Percentiles rank a stretch among this genome's conserved stretches.
Conservation (phyloP, 1,140 invertebrate species). For the Sesamia nonagrioides region DNA sequence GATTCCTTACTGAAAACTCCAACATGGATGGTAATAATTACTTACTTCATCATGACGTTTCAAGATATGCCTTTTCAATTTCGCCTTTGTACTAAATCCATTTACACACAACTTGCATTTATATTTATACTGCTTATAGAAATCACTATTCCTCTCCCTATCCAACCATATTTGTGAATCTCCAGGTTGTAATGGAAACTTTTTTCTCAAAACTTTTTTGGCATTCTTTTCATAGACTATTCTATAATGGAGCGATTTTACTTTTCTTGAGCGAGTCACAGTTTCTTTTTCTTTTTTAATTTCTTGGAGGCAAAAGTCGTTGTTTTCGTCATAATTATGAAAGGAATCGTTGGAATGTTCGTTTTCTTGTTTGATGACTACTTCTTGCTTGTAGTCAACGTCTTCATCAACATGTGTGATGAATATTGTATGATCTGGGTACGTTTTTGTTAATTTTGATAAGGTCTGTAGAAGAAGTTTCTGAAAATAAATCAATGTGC, state of each 20-base stretch:
- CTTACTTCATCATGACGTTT: conserved; percentile 38
- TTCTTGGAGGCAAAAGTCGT: not conserved
- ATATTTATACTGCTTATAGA: conserved; percentile 22
- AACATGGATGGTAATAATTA: not conserved
- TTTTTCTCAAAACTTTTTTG: conserved; percentile 41
- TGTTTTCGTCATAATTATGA: not conserved
- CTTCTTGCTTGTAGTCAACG: not conserved
- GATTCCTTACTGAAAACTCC: not conserved
- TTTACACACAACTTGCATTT: conserved; percentile 25
- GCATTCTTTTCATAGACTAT: conserved; percentile 18
- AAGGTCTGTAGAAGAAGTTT: not conserved
- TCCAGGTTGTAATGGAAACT: conserved; percentile 5
- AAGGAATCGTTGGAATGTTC: not conserved
- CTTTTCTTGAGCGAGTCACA: not conserved
- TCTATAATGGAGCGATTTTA: not conserved
- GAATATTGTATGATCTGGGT: conserved; percentile 12
- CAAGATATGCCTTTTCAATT: conserved; percentile 10
- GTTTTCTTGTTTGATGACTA: conserved; percentile 30
- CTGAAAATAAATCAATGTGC: not conserved
- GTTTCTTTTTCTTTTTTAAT: conserved; percentile 40
- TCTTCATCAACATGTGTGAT: conserved; percentile 8
- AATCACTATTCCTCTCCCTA: conserved; percentile 12
- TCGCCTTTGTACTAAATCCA: conserved; percentile 22
- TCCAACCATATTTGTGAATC: conserved; percentile 1
- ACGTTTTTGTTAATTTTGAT: conserved; percentile 13